These are phyloP conservation scores for Steatocranus sp. DNA, from an alignment of 2,797 vertebrate species.

Conservation along the genomic window DNA sequence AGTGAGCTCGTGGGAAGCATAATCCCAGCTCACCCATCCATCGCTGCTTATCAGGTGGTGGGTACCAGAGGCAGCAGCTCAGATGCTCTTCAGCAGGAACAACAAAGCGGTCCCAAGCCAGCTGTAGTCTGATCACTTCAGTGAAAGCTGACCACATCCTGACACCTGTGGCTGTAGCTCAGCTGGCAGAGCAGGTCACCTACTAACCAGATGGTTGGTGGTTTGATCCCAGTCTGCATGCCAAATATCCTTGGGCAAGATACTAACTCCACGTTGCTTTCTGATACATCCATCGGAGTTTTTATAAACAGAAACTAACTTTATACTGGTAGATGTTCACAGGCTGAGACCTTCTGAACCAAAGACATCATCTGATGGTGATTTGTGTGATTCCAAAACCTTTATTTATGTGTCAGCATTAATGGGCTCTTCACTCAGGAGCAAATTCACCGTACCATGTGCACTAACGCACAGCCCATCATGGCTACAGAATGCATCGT, in stretches of 20 bases:
- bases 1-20: background rate
- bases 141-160: background rate
- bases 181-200: background rate
- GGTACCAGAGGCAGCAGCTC: background rate
- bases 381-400: background rate
- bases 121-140: background rate
- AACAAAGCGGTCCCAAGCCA: background rate
- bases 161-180: background rate
- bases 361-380: background rate
- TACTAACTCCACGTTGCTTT: background rate
- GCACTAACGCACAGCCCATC: background rate
- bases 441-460: background rate
- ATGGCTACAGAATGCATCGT: background rate
- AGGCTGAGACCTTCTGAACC: background rate
- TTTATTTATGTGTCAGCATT: background rate
- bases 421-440: background rate
- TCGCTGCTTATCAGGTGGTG: background rate
- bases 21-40: background rate
- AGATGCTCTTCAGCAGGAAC: background rate
- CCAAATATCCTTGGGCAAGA: background rate
- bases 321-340: background rate
- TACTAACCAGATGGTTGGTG: background rate
- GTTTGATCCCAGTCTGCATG: background rate
- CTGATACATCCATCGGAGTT: background rate
- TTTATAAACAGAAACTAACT: background rate